These are phyloP conservation scores for Gadus macrocephalus DNA, from an alignment of 2,113 vertebrate species.

Conservation along the genomic window DNA sequence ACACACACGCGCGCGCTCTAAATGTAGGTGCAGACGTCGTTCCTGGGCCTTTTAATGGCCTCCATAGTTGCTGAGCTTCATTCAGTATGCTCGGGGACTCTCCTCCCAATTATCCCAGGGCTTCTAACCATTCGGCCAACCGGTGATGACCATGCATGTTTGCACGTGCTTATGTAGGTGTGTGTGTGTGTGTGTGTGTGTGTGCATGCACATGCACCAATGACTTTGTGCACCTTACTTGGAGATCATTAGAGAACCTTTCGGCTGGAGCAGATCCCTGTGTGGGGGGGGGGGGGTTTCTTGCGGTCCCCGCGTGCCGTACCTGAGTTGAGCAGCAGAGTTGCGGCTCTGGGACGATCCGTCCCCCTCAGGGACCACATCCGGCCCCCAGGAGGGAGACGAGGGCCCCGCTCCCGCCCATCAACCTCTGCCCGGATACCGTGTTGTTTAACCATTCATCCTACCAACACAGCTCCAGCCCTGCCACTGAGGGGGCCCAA, in stretches of 20 bases:
- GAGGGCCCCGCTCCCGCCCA: background rate
- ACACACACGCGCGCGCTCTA: no score
- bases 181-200: slow-evolving; percentile 35
- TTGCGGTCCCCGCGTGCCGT: no score
- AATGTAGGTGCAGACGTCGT: no score
- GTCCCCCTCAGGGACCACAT: background rate
- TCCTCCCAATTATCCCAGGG: slow-evolving; percentile 51
- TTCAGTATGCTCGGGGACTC: slow-evolving; percentile 35
- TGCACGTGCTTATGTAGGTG: no score
- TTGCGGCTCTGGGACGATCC: background rate
- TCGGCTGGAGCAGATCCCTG: slow-evolving; percentile 50
- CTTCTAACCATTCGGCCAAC: slow-evolving; percentile 18
- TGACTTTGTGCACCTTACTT: slow-evolving; percentile 52
- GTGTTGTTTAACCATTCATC: no score
- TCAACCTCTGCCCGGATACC: background rate
- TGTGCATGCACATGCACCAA: background rate
- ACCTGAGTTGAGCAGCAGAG: slow-evolving; percentile 5
- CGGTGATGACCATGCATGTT: no score
- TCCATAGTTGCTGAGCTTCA: no score
- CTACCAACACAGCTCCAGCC: background rate
- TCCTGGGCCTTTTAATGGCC: no score
- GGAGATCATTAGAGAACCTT: slow-evolving; percentile 65
- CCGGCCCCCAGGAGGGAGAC: slow-evolving; percentile 2
- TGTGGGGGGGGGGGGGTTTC: slow-evolving; percentile 13
- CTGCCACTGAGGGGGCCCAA: background rate